Evolutionary conservation across 2,113 vertebrate species (phyloP), one percentile per base, ranked within the genome.

Genomic region (Eretmochelys imbricata): DNA sequence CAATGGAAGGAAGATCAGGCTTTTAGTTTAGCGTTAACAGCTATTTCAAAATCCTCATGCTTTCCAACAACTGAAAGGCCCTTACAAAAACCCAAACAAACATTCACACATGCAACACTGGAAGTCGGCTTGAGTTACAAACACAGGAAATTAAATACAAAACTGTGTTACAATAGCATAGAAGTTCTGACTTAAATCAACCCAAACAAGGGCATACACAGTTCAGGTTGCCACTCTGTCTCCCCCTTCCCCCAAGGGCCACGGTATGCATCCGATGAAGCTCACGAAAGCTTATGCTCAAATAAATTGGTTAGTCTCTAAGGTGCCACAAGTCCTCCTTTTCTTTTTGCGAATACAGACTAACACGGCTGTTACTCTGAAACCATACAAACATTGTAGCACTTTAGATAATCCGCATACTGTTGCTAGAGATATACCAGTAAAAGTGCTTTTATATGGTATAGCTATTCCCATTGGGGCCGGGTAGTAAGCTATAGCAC

Each of bases 81-180:
- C 62, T 97, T 89, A 95, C 93, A 94, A 96, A 96, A 97, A 97
- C 92, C 86, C 96, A 97, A 97, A 97, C 96, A 97, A 97, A 96
- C 95, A 95, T 91, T 97, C 94, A 85, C 83, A 97, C 95, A 95
- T 94, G 97, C 97, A 97, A 95, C 82, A 84, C 84, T 97, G 94
- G 93, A 97, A 96, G 94, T 24, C 94, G 94, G 96, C 97, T 97
- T 89, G 94, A 95, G 91, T 96, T 97, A 97, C 97, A 97, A 97
- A 97, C 96, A 97, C 97, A 98, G 97, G 97, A 97, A 98, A 98
- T 98, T 97, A 98, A 97, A 98, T 80, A 96, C 94, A 97, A 98
- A 97, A 96, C 96, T 95, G 38, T 95, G 89, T 91, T 97, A 97
- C 96, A 97, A 97, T 96, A 97, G 97, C 90, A 83, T 12, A 87